phyloP scores from a whole-genome alignment of 2,888 invertebrate species.

The Latrodectus hesperus region DNA sequence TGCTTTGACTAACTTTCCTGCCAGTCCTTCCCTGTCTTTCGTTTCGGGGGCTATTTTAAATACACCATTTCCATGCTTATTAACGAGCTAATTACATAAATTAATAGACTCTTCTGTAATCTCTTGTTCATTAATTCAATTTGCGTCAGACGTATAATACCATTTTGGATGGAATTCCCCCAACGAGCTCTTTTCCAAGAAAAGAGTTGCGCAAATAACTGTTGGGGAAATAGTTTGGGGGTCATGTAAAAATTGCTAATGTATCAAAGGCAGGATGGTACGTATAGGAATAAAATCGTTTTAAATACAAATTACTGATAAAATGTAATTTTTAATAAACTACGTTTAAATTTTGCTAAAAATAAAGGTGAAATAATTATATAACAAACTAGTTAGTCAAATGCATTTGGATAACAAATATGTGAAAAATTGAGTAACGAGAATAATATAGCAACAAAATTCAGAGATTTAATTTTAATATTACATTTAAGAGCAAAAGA shows the following conservation, averaged over 20 bases:
- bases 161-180: conserved; percentile 5
- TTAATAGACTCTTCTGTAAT: conserved; percentile 38
- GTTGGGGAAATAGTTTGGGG: not conserved
- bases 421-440: too few relatives aligned
- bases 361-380: too few relatives aligned
- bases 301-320: too few relatives aligned
- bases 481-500: too few relatives aligned
- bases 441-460: too few relatives aligned
- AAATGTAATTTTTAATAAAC: too few relatives aligned
- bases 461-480: too few relatives aligned
- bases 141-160: conserved; percentile 30
- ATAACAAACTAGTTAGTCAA: too few relatives aligned
- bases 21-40: not conserved
- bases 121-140: conserved; percentile 36
- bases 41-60: conserved; percentile 26
- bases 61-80: conserved; percentile 57
- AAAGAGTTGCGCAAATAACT: not conserved
- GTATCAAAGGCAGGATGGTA: too few relatives aligned
- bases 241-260: not conserved
- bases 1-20: conserved; percentile 29
- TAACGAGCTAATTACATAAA: conserved; percentile 57
- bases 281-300: too few relatives aligned
- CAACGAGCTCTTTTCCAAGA: not conserved
- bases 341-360: too few relatives aligned
- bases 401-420: too few relatives aligned